Evolutionary conservation across 1,140 invertebrate genomes (phyloP), one percentile per base, ranked within the genome.

Genomic region (Idris sp.): DNA sequence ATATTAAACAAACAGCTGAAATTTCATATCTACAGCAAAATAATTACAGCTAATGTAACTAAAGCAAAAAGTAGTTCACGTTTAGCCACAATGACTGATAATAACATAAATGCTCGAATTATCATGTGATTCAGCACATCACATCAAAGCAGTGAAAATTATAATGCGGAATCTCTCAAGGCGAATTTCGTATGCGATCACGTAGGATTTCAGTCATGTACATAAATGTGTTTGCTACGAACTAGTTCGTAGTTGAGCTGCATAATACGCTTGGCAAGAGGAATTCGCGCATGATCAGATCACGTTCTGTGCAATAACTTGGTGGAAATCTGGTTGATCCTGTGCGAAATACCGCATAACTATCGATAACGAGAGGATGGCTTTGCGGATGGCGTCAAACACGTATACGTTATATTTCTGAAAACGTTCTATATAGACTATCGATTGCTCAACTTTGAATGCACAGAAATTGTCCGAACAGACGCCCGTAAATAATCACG

Each of bases 391-490:
- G 59, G 69, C 69, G 69, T 73, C 69, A 73, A 73, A 73, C 69
- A 73, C 69, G 69, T 73, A 73, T 73, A 65, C 69, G 61, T 74
- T 73, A 73, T 73, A 72, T 72, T 73, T 73, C 69, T 64, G 68
- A 58, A 64, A 73, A 58, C 11, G 59, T 13, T 58, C 36, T 36
- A 18, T 26, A 26, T 44, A 53, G 68, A 73, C 59, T 73, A 71
- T 71, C 43, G 59, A 73, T 73, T 64, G 44, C 19, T 36, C 36
- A 72, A 64, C 49, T 62, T 64, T 33, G 43, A 64, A 64, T 58
- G 68, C 43, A 62, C 48, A 19, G 49, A 53, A 56, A 64, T 71
- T 56, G 56, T 69, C 54, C 54, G 31, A 68, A 59, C 33, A 59
- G 28, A 14, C 31, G n/a, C 30, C 8, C 22, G 48, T 61, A 71